Conservation (phyloP, 2,797 vertebrate genomes). For the Meriones psammophilus region DNA sequence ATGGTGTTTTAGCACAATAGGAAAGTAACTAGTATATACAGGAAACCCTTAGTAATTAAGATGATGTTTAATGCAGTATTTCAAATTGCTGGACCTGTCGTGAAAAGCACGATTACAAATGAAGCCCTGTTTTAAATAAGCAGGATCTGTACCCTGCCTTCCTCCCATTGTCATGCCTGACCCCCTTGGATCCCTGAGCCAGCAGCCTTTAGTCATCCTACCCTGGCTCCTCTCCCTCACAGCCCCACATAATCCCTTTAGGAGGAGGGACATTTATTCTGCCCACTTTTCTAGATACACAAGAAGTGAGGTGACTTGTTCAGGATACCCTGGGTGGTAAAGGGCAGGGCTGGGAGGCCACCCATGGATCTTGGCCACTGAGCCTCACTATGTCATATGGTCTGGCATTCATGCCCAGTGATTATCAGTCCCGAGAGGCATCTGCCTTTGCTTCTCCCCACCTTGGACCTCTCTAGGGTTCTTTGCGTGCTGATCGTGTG, state of each 20-base stretch:
- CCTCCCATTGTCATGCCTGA: background rate
- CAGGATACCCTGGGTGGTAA: background rate
- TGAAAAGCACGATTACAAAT: background rate
- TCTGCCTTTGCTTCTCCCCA: background rate
- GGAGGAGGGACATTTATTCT: background rate
- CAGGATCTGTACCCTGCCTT: no score
- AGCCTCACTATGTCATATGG: no score
- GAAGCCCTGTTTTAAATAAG: background rate
- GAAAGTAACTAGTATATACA: background rate
- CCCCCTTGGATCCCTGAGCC: background rate
- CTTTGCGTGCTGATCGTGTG: background rate
- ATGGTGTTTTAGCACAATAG: background rate
- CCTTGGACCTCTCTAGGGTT: background rate
- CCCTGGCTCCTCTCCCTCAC: background rate
- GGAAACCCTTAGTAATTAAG: background rate
- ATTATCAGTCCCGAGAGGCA: no score
- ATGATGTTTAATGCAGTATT: background rate
- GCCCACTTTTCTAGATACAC: background rate
- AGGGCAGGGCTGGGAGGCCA: background rate
- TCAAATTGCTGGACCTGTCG: background rate
- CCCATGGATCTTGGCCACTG: background rate
- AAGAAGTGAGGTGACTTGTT: background rate
- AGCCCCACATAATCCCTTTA: no score
- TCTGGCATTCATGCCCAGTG: background rate
- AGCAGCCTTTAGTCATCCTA: background rate